Evolutionary conservation across 2,113 vertebrate species (phyloP).

Genomic region (Ondatra zibethicus): DNA sequence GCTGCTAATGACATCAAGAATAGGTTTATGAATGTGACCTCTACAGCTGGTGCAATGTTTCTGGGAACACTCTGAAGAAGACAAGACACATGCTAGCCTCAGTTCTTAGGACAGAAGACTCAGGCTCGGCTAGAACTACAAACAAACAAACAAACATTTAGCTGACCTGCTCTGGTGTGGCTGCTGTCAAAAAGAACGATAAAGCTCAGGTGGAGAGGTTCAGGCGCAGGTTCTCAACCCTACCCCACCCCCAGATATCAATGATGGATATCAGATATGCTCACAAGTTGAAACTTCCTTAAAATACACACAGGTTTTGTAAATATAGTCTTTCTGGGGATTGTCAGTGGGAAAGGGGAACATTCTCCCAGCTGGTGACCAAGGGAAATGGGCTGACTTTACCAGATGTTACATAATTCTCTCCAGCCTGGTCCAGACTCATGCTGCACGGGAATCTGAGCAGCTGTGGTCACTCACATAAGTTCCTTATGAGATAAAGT

Average conservation of each 20-base stretch:
- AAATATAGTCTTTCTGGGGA: neutral
- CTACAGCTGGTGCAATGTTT: neutral
- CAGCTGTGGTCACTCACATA: neutral
- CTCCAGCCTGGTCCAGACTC: neutral
- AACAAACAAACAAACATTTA: neutral
- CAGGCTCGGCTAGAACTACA: neutral
- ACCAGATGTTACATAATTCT: neutral
- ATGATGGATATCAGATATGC: neutral
- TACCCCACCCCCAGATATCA: neutral
- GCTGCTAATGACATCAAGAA: neutral
- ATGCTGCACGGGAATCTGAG: neutral
- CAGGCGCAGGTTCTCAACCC: accelerated
- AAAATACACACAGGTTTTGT: neutral
- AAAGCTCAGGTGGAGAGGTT: neutral
- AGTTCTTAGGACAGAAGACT: slow-evolving; percentile 11
- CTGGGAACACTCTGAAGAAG: neutral
- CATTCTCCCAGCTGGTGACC: neutral
- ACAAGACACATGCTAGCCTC: neutral
- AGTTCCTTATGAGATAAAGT: neutral
- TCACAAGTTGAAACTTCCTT: neutral
- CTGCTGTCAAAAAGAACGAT: neutral
- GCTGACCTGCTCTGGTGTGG: neutral
- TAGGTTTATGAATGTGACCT: neutral
- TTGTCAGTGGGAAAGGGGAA: neutral
- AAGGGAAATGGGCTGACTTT: neutral